Evolutionary conservation across 1,140 invertebrate genomes (phyloP).

Genomic region (Drosophila ohnishii): DNA sequence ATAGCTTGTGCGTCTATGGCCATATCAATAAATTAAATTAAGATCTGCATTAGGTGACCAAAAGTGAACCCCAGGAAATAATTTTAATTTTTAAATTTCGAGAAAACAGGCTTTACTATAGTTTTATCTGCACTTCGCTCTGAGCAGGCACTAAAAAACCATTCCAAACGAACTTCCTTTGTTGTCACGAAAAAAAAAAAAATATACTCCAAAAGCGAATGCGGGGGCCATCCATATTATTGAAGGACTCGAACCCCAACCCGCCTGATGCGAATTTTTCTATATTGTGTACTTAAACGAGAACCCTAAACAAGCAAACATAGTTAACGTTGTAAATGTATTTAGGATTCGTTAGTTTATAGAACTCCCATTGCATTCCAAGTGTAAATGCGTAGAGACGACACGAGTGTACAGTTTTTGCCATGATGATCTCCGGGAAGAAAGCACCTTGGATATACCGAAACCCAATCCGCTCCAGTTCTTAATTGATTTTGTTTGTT

Average conservation of each 20-base stretch:
- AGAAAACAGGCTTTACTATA: too few relatives aligned
- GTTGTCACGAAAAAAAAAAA: conserved; percentile 8
- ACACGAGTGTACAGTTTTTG: conserved; percentile 32
- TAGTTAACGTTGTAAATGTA: conserved; percentile 46
- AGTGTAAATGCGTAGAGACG: conserved; percentile 12
- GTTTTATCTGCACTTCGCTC: background rate
- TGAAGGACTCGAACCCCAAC: conserved; percentile 32
- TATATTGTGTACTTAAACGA: conserved; percentile 47
- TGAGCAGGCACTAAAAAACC: background rate
- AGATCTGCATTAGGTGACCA: conserved; percentile 1
- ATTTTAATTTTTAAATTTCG: too few relatives aligned
- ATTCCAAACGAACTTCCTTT: conserved; percentile 24
- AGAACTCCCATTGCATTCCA: conserved; percentile 40
- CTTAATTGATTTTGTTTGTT: conserved; percentile 26
- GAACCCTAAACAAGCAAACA: conserved; percentile 51
- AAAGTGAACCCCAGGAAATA: background rate
- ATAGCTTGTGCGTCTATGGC: background rate
- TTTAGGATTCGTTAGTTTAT: conserved; percentile 50
- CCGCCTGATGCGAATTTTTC: conserved; percentile 51
- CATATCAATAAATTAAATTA: conserved; percentile 22
- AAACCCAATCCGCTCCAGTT: conserved; percentile 47
- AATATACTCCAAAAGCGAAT: conserved; percentile 37
- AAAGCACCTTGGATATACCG: conserved; percentile 7
- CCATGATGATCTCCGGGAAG: conserved; percentile 59
- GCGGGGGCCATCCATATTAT: conserved; percentile 19